A percentile compares a stretch with the other conserved stretches of the same genome.
Conservation (phyloP, 2,113 vertebrate genomes). For the Lethenteron camtschaticum region DNA sequence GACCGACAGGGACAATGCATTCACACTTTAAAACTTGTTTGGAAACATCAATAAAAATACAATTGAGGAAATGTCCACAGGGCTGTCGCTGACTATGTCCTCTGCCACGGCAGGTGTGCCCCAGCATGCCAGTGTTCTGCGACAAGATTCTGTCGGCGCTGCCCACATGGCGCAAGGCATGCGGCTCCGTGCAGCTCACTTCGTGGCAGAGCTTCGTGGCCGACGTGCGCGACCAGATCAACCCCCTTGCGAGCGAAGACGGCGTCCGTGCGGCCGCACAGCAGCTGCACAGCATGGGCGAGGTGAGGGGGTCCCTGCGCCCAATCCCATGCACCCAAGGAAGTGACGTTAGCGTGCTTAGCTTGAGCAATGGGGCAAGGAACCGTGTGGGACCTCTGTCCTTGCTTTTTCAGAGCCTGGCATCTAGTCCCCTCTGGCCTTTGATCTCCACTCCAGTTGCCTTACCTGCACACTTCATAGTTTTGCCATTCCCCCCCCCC, state of each 20-base stretch:
- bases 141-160: constrained; percentile 59
- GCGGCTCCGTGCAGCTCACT: constrained; percentile 78
- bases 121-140: constrained; percentile 53
- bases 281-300: constrained; percentile 77
- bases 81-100: neutral
- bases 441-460: neutral
- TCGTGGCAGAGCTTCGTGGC: constrained; percentile 80
- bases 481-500: neutral
- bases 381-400: no score
- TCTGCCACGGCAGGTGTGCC: constrained; percentile 31
- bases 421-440: neutral
- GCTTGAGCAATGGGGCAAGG: no score
- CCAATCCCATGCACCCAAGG: no score
- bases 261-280: constrained; percentile 46
- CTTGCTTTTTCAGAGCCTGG: neutral
- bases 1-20: no score
- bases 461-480: no score
- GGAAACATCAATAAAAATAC: no score
- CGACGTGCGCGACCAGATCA: constrained; percentile 77
- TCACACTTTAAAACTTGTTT: no score
- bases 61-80: no score
- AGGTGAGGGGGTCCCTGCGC: constrained; percentile 28
- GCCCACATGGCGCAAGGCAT: constrained; percentile 68
- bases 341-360: no score
- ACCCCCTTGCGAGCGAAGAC: constrained; percentile 71